phyloP scores from a whole-genome alignment of 2,888 invertebrate species.

The Spilosoma lubricipeda region DNA sequence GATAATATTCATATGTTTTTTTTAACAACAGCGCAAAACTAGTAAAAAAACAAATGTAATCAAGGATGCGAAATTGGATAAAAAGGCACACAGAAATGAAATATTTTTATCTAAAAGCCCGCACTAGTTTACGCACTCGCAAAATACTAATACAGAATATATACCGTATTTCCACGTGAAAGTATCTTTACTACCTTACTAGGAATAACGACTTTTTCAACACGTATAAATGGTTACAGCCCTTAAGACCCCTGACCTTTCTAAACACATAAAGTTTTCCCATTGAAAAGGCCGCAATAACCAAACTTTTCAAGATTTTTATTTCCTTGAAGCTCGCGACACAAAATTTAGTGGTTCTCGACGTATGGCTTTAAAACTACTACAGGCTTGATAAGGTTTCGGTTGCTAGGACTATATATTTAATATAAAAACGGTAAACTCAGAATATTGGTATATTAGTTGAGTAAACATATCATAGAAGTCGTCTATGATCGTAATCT shows the following conservation, averaged over 20 bases:
- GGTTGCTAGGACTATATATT: not conserved
- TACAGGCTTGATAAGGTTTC: not conserved
- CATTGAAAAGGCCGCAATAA: slow-evolving; percentile 29
- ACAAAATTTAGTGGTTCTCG: slow-evolving; percentile 19
- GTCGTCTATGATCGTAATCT: not conserved
- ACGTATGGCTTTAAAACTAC: not conserved
- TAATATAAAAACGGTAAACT: not conserved
- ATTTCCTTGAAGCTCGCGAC: slow-evolving; percentile 20
- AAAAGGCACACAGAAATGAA: not conserved
- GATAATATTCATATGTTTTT: not conserved
- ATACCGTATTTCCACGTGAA: slow-evolving; percentile 9
- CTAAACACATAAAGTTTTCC: slow-evolving; percentile 27
- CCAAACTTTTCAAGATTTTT: slow-evolving; percentile 25
- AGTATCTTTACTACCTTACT: slow-evolving; percentile 13
- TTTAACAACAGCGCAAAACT: not conserved
- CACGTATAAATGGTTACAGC: slow-evolving; percentile 26
- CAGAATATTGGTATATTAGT: not conserved
- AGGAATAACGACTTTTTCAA: slow-evolving; percentile 29
- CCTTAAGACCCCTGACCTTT: slow-evolving; percentile 25
- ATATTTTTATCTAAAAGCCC: not conserved
- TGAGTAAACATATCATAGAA: not conserved
- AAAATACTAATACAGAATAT: slow-evolving; percentile 5
- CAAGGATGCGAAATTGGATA: not conserved
- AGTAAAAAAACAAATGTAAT: not conserved
- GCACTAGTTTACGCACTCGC: not conserved